phyloP scores from a whole-genome alignment of 2,797 vertebrate genomes.

The Agapornis canus region DNA sequence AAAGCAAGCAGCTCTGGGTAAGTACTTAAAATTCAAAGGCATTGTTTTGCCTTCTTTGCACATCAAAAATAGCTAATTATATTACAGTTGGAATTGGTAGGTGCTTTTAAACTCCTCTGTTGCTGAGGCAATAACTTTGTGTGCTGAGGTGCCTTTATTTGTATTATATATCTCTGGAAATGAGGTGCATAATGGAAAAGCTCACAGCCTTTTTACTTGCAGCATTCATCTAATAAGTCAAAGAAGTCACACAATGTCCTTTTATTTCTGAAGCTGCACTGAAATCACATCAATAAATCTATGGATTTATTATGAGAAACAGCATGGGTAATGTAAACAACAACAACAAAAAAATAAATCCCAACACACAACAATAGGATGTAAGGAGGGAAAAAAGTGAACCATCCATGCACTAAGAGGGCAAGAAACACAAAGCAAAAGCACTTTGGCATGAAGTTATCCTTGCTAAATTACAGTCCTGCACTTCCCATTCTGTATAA shows the following conservation, averaged over 20 bases:
- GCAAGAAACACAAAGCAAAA: constrained; percentile 79
- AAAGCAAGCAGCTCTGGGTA: background rate
- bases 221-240: background rate
- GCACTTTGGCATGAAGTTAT: constrained; percentile 83
- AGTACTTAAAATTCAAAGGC: background rate
- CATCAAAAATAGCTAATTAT: background rate
- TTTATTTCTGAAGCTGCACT: background rate
- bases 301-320: constrained; percentile 53
- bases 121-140: background rate
- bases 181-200: background rate
- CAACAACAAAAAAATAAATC: background rate
- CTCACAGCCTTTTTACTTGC: background rate
- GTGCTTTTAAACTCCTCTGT: background rate
- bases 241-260: background rate
- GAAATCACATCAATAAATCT: background rate
- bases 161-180: background rate
- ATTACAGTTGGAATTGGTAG: background rate
- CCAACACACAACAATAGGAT: constrained; percentile 62
- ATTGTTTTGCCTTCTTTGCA: background rate
- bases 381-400: constrained; percentile 47
- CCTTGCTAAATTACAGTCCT: constrained; percentile 79
- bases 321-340: constrained; percentile 54
- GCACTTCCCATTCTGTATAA: constrained; percentile 81
- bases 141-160: background rate
- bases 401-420: constrained; percentile 66